Percentiles rank a stretch among this genome's conserved stretches.
phyloP scores from a whole-genome alignment of 2,797 vertebrate genomes.

The Sebastes hopkinsi region DNA sequence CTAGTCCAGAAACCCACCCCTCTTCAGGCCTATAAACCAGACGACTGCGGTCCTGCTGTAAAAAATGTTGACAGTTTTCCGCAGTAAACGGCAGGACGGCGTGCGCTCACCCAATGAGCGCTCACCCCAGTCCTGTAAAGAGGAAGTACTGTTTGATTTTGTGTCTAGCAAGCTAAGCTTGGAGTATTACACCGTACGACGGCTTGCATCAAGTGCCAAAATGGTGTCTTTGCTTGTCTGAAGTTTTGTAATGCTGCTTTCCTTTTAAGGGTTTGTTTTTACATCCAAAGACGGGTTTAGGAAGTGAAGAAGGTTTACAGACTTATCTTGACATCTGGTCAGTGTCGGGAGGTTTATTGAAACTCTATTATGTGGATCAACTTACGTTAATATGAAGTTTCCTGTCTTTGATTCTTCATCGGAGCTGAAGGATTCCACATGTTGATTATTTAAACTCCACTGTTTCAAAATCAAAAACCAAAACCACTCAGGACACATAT shows the following conservation, averaged over 20 bases:
- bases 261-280: constrained; percentile 68
- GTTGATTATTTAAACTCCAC: not conserved
- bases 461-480: not conserved
- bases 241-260: constrained; percentile 20
- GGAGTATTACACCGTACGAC: not conserved
- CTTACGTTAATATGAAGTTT: constrained; percentile 1
- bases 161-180: not conserved
- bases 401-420: constrained; percentile 12
- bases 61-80: constrained; percentile 54
- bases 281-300: constrained; percentile 25
- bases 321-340: constrained; percentile 44
- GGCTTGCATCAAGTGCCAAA: constrained; percentile 20
- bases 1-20: constrained; percentile 2
- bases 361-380: not conserved
- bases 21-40: constrained; percentile 36
- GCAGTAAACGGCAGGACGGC: constrained; percentile 48
- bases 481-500: not conserved
- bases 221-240: constrained; percentile 24
- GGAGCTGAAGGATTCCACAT: not conserved
- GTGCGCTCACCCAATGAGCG: constrained; percentile 25
- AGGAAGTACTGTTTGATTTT: constrained; percentile 59
- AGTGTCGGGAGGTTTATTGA: constrained; percentile 39
- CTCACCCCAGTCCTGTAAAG: constrained; percentile 33
- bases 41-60: constrained; percentile 27
- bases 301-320: constrained; percentile 59